Evolutionary conservation across 2,113 vertebrate species (phyloP), one percentile per base, ranked within the genome.

Genomic region (Morphnarchus princeps): DNA sequence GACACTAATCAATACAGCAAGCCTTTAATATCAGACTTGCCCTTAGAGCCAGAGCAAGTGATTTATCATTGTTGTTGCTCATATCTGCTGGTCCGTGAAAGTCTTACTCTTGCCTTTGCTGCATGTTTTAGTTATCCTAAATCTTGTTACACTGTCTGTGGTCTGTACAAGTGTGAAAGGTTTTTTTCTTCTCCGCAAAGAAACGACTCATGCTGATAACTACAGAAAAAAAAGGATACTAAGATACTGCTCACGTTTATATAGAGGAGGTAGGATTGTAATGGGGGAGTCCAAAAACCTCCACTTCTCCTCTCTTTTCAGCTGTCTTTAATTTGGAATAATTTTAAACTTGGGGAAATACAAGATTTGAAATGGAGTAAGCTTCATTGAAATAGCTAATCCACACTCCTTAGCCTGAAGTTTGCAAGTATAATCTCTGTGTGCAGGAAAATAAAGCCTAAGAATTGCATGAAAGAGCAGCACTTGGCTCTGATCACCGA

Each of bases 1-100:
- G 96, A 96, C 87, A 3, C 83, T 92, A 16, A 97, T 97, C 96
- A 89, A 97, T 97, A 97, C 85, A 78, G 74, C 93, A 16, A 87
- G 78, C 84, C 90, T 94, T 93, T 87, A 90, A 94, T 91, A 94
- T 82, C 95, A 90, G 90, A 20, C 93, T 90, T 55, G 82, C 95
- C 94, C 89, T 83, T 28, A 3, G 82, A 96, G 96, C 92, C 81
- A 24, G 66, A 73, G 90, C 79, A 2, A 13, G 73, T 90, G 85
- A 97, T 97, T 97, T 91, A 93, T 97, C 96, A 82, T 43, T 28
- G 15, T 85, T 91, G 87, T 49, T 78, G 78, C 89, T 96, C 79
- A 4, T 69, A 34, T 83, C 81, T 95, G 85, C 95, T 67, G 94
- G 49, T 4, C 93, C 9, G 0, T 61, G 42, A 11, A 58, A 83